Conservation (phyloP, 1,140 invertebrate species). For the Saccostrea echinata region DNA sequence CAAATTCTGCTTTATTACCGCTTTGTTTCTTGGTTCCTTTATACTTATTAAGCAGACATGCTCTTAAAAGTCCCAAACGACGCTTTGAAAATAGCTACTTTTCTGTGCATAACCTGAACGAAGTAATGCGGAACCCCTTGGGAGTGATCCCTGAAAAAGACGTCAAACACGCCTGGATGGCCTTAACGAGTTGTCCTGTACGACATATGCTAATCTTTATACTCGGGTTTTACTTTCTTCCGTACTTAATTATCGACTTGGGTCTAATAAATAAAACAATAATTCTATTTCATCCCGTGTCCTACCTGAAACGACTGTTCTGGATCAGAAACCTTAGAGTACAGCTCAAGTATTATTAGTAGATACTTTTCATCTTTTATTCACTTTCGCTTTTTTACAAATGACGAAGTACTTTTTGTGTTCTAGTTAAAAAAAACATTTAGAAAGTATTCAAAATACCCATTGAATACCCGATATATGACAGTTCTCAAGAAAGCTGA, state of each 20-base stretch:
- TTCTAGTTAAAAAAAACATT: not conserved
- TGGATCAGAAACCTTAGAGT: not conserved
- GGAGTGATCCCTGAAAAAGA: slow-evolving; percentile 29
- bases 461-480: not conserved
- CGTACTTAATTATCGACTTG: not conserved
- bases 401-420: not conserved
- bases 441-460: not conserved
- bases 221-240: not conserved
- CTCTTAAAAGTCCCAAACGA: slow-evolving; percentile 5
- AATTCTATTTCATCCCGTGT: not conserved
- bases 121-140: slow-evolving; percentile 23
- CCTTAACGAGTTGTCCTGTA: not conserved
- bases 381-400: not conserved
- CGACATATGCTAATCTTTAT: not conserved
- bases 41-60: slow-evolving; percentile 31
- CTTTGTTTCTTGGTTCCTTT: not conserved
- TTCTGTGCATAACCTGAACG: not conserved
- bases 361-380: not conserved
- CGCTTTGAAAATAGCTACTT: slow-evolving; percentile 8
- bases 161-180: not conserved
- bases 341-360: not conserved
- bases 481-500: not conserved
- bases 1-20: slow-evolving; percentile 11
- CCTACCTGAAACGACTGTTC: not conserved
- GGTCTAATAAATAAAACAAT: not conserved